These are phyloP conservation scores for Bucco capensis DNA, from an alignment of 2,113 vertebrate genomes.

Conservation along the genomic window DNA sequence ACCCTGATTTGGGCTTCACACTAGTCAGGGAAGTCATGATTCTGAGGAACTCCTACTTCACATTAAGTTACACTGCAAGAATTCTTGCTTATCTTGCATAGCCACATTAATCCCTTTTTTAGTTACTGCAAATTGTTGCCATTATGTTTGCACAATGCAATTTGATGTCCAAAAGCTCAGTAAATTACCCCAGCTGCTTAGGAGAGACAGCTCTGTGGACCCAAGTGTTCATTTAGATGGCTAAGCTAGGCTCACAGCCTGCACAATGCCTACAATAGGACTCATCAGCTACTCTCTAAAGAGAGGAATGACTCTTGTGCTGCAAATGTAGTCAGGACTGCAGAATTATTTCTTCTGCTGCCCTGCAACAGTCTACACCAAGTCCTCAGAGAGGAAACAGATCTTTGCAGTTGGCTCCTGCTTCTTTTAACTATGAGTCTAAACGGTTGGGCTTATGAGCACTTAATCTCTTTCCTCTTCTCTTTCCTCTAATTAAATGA, in stretches of 20 bases:
- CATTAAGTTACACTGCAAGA: background rate
- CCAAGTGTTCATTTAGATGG: background rate
- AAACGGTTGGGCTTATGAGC: background rate
- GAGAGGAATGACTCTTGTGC: conserved; percentile 2
- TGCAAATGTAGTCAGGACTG: background rate
- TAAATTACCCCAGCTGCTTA: conserved; percentile 10
- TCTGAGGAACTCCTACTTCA: background rate
- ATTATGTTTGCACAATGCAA: background rate
- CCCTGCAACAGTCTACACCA: background rate
- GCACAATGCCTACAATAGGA: background rate
- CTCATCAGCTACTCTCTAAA: conserved; percentile 30
- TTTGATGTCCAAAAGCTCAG: conserved; percentile 1
- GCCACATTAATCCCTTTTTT: background rate
- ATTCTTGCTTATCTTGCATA: background rate
- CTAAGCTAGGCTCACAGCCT: background rate
- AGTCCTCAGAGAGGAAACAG: background rate
- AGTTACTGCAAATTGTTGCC: background rate
- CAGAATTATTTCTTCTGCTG: conserved; percentile 31
- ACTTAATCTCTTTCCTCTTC: conserved; percentile 80
- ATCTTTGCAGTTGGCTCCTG: background rate
- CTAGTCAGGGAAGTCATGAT: background rate
- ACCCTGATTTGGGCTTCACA: background rate
- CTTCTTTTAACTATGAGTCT: background rate
- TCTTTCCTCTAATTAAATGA: no score
- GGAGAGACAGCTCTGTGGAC: background rate